Evolutionary conservation across 2,888 invertebrate species (phyloP).

Genomic region (Scaptomyza tumidula): DNA sequence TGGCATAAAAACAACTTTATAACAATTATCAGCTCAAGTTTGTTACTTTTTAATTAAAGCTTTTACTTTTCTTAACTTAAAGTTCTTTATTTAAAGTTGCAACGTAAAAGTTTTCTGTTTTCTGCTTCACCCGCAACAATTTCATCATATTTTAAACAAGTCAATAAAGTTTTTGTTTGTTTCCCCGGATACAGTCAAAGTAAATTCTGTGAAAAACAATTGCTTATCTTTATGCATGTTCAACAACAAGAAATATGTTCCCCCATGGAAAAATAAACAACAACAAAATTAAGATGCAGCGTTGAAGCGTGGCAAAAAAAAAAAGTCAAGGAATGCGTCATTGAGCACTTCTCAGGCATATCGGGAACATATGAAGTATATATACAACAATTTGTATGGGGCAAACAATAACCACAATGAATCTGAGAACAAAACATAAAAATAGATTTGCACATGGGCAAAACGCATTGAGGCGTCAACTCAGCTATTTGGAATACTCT

Average conservation of each 20-base stretch:
- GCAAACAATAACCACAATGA: constrained; percentile 1
- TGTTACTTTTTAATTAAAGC: not conserved
- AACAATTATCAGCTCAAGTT: not conserved
- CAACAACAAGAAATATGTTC: not conserved
- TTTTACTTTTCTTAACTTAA: not conserved
- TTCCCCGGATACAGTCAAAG: not conserved
- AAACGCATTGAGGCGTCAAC: constrained; percentile 57
- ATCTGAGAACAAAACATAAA: constrained; percentile 15
- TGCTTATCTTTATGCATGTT: not conserved
- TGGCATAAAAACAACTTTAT: not conserved
- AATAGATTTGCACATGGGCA: constrained; percentile 38
- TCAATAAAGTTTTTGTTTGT: not conserved
- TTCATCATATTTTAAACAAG: not conserved
- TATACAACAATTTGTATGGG: not conserved
- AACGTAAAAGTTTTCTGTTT: no score
- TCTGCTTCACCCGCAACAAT: not conserved
- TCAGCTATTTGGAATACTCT: constrained; percentile 37
- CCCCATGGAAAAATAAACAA: not conserved
- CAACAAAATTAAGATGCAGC: constrained; percentile 39
- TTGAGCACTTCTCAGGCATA: constrained; percentile 45
- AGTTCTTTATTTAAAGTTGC: no score
- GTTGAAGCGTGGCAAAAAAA: constrained; percentile 43
- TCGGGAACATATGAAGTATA: constrained; percentile 7
- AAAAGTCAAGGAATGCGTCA: constrained; percentile 49
- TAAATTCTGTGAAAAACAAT: not conserved